phyloP scores from a whole-genome alignment of 2,797 vertebrate genomes.

The Clarias platycephalus region DNA sequence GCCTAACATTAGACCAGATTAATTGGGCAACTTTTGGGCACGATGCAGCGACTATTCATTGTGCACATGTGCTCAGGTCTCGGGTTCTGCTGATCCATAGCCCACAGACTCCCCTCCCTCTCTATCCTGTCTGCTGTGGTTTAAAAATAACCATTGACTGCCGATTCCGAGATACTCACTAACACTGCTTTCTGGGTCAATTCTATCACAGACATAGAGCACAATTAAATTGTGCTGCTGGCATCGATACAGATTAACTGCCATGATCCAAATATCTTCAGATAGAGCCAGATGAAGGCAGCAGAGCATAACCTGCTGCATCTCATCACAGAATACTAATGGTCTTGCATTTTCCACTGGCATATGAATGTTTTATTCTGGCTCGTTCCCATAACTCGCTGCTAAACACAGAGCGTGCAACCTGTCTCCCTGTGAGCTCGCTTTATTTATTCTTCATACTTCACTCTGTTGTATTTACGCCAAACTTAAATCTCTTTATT shows the following conservation, averaged over 20 bases:
- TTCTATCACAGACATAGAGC: constrained; percentile 43
- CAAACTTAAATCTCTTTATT: background rate
- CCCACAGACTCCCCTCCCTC: constrained; percentile 1
- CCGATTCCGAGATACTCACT: constrained; percentile 44
- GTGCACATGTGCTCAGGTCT: constrained; percentile 12
- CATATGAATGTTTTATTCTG: constrained; percentile 40
- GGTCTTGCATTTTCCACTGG: constrained; percentile 20
- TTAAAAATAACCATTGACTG: constrained; percentile 40
- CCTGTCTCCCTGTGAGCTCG: background rate
- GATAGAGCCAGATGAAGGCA: constrained; percentile 45
- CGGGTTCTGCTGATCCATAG: constrained; percentile 1
- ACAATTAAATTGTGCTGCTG: constrained; percentile 50
- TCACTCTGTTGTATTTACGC: background rate
- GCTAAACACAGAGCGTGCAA: constrained; percentile 15
- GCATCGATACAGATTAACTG: constrained; percentile 49
- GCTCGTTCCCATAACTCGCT: constrained; percentile 27
- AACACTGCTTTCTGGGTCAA: constrained; percentile 52
- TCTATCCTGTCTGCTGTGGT: constrained; percentile 32
- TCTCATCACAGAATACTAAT: constrained; percentile 50
- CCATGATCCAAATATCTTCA: constrained; percentile 46
- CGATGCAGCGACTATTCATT: background rate
- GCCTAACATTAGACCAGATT: background rate
- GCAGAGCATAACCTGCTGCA: constrained; percentile 43
- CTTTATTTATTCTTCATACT: constrained; percentile 8
- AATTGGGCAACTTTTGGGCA: constrained; percentile 11